Base-by-base conservation (phyloP, 1,140 invertebrate species). In the Drosophila rufa region DNA sequence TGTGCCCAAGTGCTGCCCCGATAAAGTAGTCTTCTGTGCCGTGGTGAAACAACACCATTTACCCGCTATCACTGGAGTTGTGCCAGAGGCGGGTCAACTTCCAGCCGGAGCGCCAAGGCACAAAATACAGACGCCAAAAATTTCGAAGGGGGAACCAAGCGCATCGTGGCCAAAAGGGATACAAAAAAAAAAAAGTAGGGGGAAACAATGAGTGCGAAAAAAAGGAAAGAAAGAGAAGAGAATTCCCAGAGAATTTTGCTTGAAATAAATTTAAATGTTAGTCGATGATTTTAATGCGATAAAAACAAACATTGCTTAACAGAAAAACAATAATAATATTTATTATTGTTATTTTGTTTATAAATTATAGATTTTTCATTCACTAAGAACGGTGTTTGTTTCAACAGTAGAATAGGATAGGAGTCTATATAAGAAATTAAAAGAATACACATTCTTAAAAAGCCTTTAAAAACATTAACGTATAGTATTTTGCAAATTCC, bases 141-240 rank as follows among this genome's bases (percentile, higher is more conserved):
- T 68, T 70, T 55, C 45, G 48, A 67, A 70, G 67, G 67, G 67
- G 67, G 64, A 68, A 68, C 64, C 67, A 70, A 70, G 67, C 67
- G 67, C 67, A 70, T 68, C 67, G 67, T 70, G 67, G 67, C 67
- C 65, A 70, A 67, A 70, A 70, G 67, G 67, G 67, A 70, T 70
- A 70, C 67, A 46, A 70, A 56, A 70, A 66, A n/a, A 62, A 65
- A 66, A 67, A 47, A 66, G 22, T 17, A 64, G 59, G 58, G 60
- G 59, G 58, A 65, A 19, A 47, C 43, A 46, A 46, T 46, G 45
- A 67, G 65, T 66, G 62, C 57, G 43, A 62, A 66, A 66, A 58
- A 66, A 60, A 56, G n/a, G 36, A 56, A 40, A 56, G 53, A 56
- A 56, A 40, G 38, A 36, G 36, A 9, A 15, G 19, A 56, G 36